Base-by-base conservation (phyloP, 2,888 invertebrate species). In the Temnothorax ravouxi region DNA sequence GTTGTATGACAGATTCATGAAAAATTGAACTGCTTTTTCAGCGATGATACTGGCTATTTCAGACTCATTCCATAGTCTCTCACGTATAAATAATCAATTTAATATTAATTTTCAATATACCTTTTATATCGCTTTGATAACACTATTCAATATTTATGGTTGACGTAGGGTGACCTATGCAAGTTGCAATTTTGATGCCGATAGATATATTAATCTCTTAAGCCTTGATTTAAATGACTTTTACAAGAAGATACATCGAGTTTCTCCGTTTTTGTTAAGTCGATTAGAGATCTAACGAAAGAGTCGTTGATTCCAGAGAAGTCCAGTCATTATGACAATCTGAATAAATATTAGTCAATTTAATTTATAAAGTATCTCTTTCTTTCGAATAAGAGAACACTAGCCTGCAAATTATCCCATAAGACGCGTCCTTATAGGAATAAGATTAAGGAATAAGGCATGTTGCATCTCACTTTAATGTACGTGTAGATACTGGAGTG, bases 11-110 rank as follows among this genome's bases (percentile, higher is more conserved):
- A 62, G n/a, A n/a, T 62, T n/a, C 6, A 13, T 9, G 11, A 4
- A 62, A 62, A 62, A 62, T 38, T 62, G n/a, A 62, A 62, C 11
- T 62, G n/a, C 8, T 52, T n/a, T n/a, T 50, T 50, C 0, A n/a
- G n/a, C 52, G 29, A 59, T 8, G 29, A 59, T 8, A 18, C 8
- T 15, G 6, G 8, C 18, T 6, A 59, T 8, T 59, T 8, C 18
- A 29, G 3, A 3, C 15, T 29, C 29, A 59, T 29, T 29, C 29
- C 29, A 29, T 8, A 29, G 1, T 21, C 25, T 21, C 21, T 54
- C 21, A 54, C 21, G 21, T 54, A 54, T 1, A 4, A 3, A 54
- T 54, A 54, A 54, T 54, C 13, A 25, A 54, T 54, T 54, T 21
- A 21, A 9, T 47, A 47, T 15, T 0, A 47, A 54, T 21, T 54